Conservation (phyloP, 2,888 invertebrate species). For the Nymphalis urticae region DNA sequence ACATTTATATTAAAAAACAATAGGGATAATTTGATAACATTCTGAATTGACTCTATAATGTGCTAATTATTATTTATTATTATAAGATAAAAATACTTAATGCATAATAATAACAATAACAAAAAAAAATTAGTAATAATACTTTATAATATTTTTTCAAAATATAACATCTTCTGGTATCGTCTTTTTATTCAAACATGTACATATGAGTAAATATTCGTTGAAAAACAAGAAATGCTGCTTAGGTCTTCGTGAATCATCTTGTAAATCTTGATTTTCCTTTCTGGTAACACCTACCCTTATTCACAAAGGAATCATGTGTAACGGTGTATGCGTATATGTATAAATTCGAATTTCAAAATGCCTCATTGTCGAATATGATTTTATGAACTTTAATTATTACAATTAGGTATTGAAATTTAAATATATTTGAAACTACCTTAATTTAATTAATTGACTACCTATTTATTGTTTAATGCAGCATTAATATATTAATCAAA, state of each 20-base stretch:
- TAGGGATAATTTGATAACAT: too few species aligned
- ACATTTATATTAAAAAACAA: too few species aligned
- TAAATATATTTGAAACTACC: too few species aligned
- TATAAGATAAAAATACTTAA: too few species aligned
- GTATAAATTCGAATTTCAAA: conserved; percentile 2
- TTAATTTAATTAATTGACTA: too few species aligned
- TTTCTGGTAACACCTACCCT: conserved; percentile 38
- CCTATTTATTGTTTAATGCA: too few species aligned
- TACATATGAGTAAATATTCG: conserved; percentile 13
- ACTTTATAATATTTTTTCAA: background rate
- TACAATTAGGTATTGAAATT: background rate
- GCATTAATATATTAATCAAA: too few species aligned
- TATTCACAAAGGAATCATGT: conserved; percentile 35
- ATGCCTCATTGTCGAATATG: background rate
- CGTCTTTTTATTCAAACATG: background rate
- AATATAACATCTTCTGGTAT: background rate
- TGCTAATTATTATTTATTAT: too few species aligned
- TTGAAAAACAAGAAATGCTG: conserved; percentile 21
- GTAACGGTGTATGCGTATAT: conserved; percentile 27
- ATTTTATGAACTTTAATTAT: background rate
- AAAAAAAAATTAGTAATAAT: too few species aligned
- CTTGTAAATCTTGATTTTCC: conserved; percentile 35
- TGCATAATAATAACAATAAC: too few species aligned
- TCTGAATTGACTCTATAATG: too few species aligned
- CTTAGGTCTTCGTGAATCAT: conserved; percentile 30